Evolutionary conservation across 2,797 vertebrate species (phyloP).

Genomic region (Arrhamphus sclerolepis): DNA sequence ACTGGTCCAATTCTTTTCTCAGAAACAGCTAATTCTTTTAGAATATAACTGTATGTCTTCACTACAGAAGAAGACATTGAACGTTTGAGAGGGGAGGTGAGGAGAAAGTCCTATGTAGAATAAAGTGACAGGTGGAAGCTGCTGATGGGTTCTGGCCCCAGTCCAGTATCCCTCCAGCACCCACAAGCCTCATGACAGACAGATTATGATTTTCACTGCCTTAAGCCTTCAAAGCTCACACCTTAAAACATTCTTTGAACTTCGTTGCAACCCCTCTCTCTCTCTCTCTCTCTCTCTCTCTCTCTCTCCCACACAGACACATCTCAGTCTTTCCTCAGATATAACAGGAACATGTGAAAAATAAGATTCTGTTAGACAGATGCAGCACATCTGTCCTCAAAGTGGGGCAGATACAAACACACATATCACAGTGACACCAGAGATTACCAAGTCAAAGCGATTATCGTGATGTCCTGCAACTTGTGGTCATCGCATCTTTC

Average conservation of each 20-base stretch:
- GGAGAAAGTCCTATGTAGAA: constrained; percentile 14
- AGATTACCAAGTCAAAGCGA: constrained; percentile 7
- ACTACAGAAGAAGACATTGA: background rate
- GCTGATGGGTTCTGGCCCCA: constrained; percentile 33
- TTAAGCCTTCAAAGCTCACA: constrained; percentile 57
- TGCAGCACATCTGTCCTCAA: background rate
- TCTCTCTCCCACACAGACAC: background rate
- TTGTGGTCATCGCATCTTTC: background rate
- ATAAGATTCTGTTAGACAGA: constrained; percentile 16
- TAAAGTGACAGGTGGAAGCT: constrained; percentile 26
- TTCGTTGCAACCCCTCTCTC: constrained; percentile 14
- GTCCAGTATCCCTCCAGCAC: constrained; percentile 29
- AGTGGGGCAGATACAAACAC: too few relatives aligned
- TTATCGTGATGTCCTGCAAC: background rate
- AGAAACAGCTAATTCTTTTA: background rate
- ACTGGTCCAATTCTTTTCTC: too few relatives aligned
- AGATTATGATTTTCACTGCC: constrained; percentile 68
- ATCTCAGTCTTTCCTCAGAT: constrained; percentile 3
- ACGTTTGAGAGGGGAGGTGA: background rate
- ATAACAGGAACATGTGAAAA: constrained; percentile 16
- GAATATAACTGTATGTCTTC: background rate
- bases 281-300: constrained; percentile 2
- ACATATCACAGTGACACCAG: background rate
- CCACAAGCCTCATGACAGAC: constrained; percentile 50
- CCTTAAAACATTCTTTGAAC: constrained; percentile 36